Conservation (phyloP, 2,888 invertebrate genomes). For the Arenicola marina region DNA sequence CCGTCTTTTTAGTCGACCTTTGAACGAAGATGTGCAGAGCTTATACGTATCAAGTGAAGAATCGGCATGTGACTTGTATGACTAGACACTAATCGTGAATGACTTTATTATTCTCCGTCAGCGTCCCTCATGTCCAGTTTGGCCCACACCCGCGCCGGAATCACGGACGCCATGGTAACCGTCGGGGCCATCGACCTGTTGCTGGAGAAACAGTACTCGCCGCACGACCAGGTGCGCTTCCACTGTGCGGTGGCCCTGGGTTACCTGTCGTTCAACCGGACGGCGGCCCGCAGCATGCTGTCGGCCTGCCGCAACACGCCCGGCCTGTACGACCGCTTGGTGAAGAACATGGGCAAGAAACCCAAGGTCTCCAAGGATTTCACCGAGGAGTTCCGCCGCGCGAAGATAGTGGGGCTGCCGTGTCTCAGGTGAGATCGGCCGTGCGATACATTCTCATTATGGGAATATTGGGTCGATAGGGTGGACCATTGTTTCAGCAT, state of each 20-base stretch:
- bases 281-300: slow-evolving; percentile 55
- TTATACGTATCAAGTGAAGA: too few relatives aligned
- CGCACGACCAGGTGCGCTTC: slow-evolving; percentile 45
- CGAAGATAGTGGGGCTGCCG: slow-evolving; percentile 55
- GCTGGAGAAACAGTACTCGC: slow-evolving; percentile 44
- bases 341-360: slow-evolving; percentile 52
- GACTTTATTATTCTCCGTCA: slow-evolving; percentile 9
- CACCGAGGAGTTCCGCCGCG: slow-evolving; percentile 53
- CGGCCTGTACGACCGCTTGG: slow-evolving; percentile 51
- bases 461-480: too few relatives aligned
- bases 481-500: too few relatives aligned
- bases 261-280: slow-evolving; percentile 59
- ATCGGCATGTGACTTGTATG: too few relatives aligned
- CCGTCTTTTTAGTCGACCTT: too few relatives aligned
- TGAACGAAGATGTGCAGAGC: too few relatives aligned
- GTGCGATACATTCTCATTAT: too few relatives aligned
- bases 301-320: slow-evolving; percentile 52
- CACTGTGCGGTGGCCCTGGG: slow-evolving; percentile 55
- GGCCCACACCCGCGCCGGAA: slow-evolving; percentile 60
- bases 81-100: too few relatives aligned
- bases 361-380: slow-evolving; percentile 56
- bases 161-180: slow-evolving; percentile 61
- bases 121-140: slow-evolving; percentile 55
- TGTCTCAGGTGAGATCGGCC: slow-evolving; percentile 47
- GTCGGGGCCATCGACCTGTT: slow-evolving; percentile 55